Percentiles rank a stretch among this genome's conserved stretches.
Evolutionary conservation across 2,888 invertebrate species (phyloP).

Genomic region (Heliconius hortense): DNA sequence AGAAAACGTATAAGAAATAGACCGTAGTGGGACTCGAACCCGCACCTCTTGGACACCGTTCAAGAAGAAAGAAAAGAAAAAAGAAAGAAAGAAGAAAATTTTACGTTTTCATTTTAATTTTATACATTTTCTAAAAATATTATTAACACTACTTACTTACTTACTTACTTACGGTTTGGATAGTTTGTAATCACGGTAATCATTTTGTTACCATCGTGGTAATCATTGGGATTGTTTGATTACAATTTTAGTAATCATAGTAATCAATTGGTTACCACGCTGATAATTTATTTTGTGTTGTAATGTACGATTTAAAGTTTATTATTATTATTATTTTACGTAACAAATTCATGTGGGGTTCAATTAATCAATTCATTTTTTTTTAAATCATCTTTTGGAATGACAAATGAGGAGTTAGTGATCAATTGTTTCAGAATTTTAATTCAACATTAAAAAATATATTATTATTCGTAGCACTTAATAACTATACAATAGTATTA

Average conservation of each 20-base stretch:
- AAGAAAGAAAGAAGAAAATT: no score
- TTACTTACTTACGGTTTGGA: conserved; percentile 24
- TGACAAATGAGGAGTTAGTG: background rate
- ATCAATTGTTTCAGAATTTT: no score
- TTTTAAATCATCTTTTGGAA: background rate
- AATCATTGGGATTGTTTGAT: background rate
- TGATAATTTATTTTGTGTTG: background rate
- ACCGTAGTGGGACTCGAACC: background rate
- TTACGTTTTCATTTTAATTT: background rate
- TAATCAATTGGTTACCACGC: conserved; percentile 1
- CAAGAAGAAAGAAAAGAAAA: no score
- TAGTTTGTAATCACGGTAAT: background rate
- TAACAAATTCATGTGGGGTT: background rate
- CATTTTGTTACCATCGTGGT: background rate
- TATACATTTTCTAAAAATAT: conserved; percentile 31
- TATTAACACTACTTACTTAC: conserved; percentile 54
- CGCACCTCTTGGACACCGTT: background rate
- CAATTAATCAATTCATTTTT: background rate
- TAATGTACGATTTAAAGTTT: background rate
- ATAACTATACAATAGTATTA: no score
- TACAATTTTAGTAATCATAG: background rate
- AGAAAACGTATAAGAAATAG: background rate
- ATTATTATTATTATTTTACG: background rate
- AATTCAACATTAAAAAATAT: no score
- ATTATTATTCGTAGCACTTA: no score